phyloP scores from a whole-genome alignment of 2,113 vertebrate species.

The Porphyrio hochstetteri region DNA sequence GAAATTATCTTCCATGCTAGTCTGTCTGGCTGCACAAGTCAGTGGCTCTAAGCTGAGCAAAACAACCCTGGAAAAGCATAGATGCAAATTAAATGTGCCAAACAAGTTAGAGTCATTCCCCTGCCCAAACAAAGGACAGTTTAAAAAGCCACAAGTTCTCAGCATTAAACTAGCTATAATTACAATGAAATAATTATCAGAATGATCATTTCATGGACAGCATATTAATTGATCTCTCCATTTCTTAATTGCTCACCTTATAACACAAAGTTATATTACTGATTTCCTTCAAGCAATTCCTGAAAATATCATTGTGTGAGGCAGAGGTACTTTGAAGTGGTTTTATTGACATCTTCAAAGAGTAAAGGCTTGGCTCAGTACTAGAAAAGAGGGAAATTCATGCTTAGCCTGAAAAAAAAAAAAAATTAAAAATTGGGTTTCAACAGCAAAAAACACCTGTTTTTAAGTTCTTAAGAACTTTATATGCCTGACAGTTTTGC shows the following conservation, averaged over 20 bases:
- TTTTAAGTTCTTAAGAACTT: not conserved
- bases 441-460: not conserved
- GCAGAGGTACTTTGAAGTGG: not conserved
- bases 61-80: not conserved
- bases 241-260: slow-evolving; percentile 13
- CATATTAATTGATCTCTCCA: not conserved
- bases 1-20: not conserved
- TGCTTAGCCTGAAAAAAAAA: not conserved
- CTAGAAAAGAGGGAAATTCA: not conserved
- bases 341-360: slow-evolving; percentile 36
- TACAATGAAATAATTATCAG: not conserved
- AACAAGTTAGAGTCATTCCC: not conserved
- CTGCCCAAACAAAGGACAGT: not conserved
- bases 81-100: not conserved
- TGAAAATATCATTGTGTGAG: not conserved
- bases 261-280: not conserved
- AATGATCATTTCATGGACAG: not conserved
- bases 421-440: not conserved
- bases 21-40: not conserved
- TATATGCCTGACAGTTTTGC: not conserved
- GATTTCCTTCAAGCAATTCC: slow-evolving; percentile 27
- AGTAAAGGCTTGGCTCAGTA: not conserved
- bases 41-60: not conserved
- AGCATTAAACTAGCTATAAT: not conserved
- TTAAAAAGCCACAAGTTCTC: not conserved